Base-by-base conservation (phyloP, 2,113 vertebrate species). In the Lepisosteus oculatus region DNA sequence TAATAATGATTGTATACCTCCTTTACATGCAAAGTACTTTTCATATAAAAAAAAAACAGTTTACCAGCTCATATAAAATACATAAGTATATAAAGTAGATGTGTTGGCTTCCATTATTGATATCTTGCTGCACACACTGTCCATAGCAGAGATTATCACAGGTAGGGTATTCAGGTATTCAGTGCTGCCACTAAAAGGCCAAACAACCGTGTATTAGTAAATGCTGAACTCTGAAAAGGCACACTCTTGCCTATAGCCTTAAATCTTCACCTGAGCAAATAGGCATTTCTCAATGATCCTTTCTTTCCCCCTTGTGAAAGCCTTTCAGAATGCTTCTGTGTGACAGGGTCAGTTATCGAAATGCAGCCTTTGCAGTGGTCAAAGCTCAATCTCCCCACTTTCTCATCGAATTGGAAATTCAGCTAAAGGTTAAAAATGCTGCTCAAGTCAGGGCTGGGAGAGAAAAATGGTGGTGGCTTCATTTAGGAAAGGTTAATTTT, bases 301-400 rank as follows among this genome's bases (percentile, higher is more conserved):
- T 3, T 55, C 62, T 64, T 59, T 45, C 66, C 43, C 54, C 72
- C 71, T 69, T 70, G 61, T 76, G 55, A 72, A 68, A 56, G 67
- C 68, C 44, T 57, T 57, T 72, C 42, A 41, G 5, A 57, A 29
- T 41, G 4, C 12, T 41, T 2, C 6, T 3, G 8, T 43, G 55
- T 69, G 54, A 69, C 29, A 2, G 14, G 67, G 67, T 69, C 12
- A 68, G 17, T 13, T 41, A 17, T 15, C 59, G 15, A 55, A 55
- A 41, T 17, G 3, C 8, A 43, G 42, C 3, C 41, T 56, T 57
- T 57, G 7, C 68, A 4, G 3, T 43, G 55, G 51, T 13, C 55
- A 69, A 12, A 69, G 4, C 13, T 41, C 6, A 55, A 56, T 12
- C 17, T 41, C 15, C 44, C 8, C 17, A 4, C 54, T 69, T 43